Evolutionary conservation across 2,113 vertebrate genomes (phyloP).

Genomic region (Casuarius casuarius): DNA sequence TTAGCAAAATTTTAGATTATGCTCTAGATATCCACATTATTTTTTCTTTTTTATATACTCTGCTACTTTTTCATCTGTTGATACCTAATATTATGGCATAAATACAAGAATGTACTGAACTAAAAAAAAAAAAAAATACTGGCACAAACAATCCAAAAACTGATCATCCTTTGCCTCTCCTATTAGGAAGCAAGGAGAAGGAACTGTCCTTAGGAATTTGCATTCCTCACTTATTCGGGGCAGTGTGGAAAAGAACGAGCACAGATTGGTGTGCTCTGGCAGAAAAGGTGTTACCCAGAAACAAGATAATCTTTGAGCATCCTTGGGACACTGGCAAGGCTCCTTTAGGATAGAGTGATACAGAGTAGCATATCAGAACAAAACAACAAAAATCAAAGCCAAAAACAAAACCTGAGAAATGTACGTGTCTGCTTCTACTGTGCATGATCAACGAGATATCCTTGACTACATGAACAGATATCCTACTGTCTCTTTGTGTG

Average conservation of each 20-base stretch:
- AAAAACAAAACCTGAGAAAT: not conserved
- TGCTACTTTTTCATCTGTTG: not conserved
- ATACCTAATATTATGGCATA: not conserved
- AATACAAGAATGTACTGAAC: not conserved
- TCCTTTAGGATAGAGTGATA: not conserved
- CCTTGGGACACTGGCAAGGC: not conserved
- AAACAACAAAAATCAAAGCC: not conserved
- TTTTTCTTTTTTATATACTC: not conserved
- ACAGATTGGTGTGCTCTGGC: fast-evolving
- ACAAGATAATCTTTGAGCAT: not conserved
- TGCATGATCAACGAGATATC: not conserved
- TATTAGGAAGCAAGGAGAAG: not conserved
- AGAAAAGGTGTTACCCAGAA: not conserved
- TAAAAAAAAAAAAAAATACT: not conserved
- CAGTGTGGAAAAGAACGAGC: not conserved
- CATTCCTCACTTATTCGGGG: fast-evolving
- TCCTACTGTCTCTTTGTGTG: not conserved
- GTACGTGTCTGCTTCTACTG: not conserved
- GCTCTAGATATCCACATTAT: not conserved
- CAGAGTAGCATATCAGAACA: not conserved
- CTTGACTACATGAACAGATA: not conserved
- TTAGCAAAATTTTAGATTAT: constrained; percentile 38
- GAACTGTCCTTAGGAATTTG: not conserved
- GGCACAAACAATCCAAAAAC: not conserved
- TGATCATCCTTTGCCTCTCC: fast-evolving